Base-by-base conservation (phyloP, 1,140 invertebrate genomes). In the Bombus impatiens region DNA sequence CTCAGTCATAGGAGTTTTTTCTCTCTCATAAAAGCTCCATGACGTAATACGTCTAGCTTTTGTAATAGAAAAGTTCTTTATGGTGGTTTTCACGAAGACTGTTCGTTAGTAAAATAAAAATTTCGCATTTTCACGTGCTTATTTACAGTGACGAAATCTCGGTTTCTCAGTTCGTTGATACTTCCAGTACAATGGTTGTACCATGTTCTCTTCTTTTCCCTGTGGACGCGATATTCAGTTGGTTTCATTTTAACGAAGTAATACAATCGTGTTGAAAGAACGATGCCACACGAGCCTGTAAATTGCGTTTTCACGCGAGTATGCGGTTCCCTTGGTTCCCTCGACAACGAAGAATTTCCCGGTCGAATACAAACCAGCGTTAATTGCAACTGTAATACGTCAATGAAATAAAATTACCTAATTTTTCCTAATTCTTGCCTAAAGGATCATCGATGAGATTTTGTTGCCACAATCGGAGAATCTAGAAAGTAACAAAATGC, bases 271-370 rank as follows among this genome's bases (percentile, higher is more conserved):
- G n/a, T 42, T 37, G 74, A 57, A 78, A 35, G 72, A 42, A 84
- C 77, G 59, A 68, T 68, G 40, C 47, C 84, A 62, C 53, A 44
- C 70, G 84, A 74, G 78, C 59, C 67, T 59, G 44, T 53, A 84
- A 78, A 87, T 78, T 47, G 81, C 53, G 44, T 78, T 87, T 84
- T 87, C 84, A 82, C 84, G 78, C 84, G 84, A 44, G 84, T 86
- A 76, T 82, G 71, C 78, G 79, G 79, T 86, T 82, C 70, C 62
- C 57, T 59, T 8, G 40, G 35, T 76, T 32, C 84, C 59, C 22
- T 18, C 59, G 37, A 13, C 62, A 32, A 71, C 37, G 53, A 78
- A 37, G 62, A 78, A 78, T 87, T 87, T 84, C 85, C 53, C 53
- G 74, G 42, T 65, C 28, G 44, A 77, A 82, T 72, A 71, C 59